Evolutionary conservation across 2,113 vertebrate species (phyloP).

Genomic region (Sturnira hondurensis): DNA sequence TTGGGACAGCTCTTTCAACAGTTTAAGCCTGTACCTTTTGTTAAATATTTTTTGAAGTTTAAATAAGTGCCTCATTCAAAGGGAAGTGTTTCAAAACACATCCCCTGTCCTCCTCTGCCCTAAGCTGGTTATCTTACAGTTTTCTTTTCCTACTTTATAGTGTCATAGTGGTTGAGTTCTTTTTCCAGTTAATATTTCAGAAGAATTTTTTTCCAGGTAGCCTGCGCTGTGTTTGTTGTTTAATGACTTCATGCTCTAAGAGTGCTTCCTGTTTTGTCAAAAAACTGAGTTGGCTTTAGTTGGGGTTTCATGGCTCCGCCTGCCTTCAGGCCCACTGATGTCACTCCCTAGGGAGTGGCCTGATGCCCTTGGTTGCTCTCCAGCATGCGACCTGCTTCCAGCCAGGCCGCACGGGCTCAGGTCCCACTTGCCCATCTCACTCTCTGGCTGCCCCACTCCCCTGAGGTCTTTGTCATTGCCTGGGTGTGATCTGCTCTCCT

Average conservation of each 20-base stretch:
- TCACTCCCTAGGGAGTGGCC: neutral
- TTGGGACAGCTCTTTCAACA: neutral
- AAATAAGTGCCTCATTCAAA: neutral
- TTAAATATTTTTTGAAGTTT: neutral
- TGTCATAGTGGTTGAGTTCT: neutral
- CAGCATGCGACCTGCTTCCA: neutral
- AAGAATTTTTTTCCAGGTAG: neutral
- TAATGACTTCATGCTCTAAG: neutral
- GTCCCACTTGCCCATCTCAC: neutral
- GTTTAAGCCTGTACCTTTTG: neutral
- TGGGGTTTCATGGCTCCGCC: neutral
- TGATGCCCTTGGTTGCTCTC: neutral
- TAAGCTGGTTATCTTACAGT: neutral
- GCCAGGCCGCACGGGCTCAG: neutral
- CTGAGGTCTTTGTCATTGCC: neutral
- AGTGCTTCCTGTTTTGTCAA: neutral
- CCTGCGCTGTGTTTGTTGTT: neutral
- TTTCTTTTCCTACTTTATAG: neutral
- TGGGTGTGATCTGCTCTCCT: neutral
- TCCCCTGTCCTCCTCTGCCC: neutral
- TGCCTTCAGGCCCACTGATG: neutral
- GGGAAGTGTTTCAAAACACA: neutral
- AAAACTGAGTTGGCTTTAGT: neutral
- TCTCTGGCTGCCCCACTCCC: neutral
- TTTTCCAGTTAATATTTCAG: neutral